A percentile compares a stretch with the other conserved stretches of the same genome.
Evolutionary conservation across 2,888 invertebrate genomes (phyloP).

Genomic region (Nemotelus pantherinus): DNA sequence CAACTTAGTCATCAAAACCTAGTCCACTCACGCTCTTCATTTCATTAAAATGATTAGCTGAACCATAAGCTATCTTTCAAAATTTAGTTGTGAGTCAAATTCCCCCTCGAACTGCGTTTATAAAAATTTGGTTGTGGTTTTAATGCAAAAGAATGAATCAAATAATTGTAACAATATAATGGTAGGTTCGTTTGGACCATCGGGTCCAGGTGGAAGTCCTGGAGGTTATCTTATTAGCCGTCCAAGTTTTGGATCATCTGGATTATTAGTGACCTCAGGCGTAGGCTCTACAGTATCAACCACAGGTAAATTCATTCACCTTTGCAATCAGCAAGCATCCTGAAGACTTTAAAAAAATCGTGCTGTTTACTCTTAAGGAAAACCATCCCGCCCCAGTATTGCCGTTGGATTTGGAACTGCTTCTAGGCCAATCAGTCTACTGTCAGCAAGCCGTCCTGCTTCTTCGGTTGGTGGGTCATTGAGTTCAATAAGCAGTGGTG

Average conservation of each 20-base stretch:
- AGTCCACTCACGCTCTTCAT: too few relatives aligned
- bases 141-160: too few relatives aligned
- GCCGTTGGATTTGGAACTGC: background rate
- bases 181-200: slow-evolving; percentile 54
- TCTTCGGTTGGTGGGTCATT: slow-evolving; percentile 1
- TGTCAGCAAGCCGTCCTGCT: background rate
- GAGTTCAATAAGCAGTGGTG: slow-evolving; percentile 25
- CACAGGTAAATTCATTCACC: background rate
- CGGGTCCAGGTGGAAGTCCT: slow-evolving; percentile 53
- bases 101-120: background rate
- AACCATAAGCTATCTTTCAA: too few relatives aligned
- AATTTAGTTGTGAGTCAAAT: too few relatives aligned
- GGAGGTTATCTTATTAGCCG: slow-evolving; percentile 53
- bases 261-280: slow-evolving; percentile 40
- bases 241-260: slow-evolving; percentile 48
- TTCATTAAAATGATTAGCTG: too few relatives aligned
- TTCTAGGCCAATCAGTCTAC: background rate
- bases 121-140: background rate
- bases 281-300: background rate
- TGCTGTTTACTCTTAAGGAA: background rate
- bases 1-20: too few relatives aligned
- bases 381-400: background rate
- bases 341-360: too few relatives aligned
- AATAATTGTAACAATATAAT: too few relatives aligned
- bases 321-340: too few relatives aligned